Evolutionary conservation across 2,888 invertebrate genomes (phyloP).

Genomic region (Ligdia adustata): DNA sequence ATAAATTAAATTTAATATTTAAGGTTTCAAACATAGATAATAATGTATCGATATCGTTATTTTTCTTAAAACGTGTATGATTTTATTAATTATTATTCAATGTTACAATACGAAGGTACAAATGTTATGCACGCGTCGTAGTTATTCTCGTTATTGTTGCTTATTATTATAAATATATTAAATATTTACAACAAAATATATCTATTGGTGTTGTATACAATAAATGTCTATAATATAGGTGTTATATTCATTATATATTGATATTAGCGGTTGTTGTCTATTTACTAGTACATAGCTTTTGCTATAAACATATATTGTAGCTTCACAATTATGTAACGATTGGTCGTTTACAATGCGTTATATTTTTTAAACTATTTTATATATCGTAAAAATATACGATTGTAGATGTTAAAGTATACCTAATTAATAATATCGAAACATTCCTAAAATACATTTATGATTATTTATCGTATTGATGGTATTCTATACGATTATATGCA

Average conservation of each 20-base stretch:
- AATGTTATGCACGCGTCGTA: conserved; percentile 21
- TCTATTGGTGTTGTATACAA: conserved; percentile 16
- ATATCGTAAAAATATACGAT: background rate
- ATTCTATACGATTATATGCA: too few relatives aligned
- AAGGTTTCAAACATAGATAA: too few relatives aligned
- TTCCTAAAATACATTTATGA: background rate
- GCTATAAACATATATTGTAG: conserved; percentile 23
- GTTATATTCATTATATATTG: too few relatives aligned
- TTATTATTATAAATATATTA: conserved; percentile 6
- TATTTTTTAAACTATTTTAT: background rate
- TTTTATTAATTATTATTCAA: too few relatives aligned
- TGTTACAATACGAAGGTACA: conserved; percentile 37
- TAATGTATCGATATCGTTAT: too few relatives aligned
- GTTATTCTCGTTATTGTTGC: conserved; percentile 8
- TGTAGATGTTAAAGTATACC: too few relatives aligned
- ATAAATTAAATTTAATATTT: too few relatives aligned
- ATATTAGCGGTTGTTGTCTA: conserved; percentile 19
- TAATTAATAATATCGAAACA: too few relatives aligned
- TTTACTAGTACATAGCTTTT: conserved; percentile 26
- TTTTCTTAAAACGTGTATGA: too few relatives aligned
- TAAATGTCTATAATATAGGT: conserved; percentile 18
- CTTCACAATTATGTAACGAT: background rate
- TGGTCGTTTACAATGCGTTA: background rate
- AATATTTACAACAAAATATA: conserved; percentile 11
- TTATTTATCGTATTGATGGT: too few relatives aligned